Percentiles rank a stretch among this genome's conserved stretches.
phyloP scores from a whole-genome alignment of 2,113 vertebrate species.

The Beaufortia kweichowensis region DNA sequence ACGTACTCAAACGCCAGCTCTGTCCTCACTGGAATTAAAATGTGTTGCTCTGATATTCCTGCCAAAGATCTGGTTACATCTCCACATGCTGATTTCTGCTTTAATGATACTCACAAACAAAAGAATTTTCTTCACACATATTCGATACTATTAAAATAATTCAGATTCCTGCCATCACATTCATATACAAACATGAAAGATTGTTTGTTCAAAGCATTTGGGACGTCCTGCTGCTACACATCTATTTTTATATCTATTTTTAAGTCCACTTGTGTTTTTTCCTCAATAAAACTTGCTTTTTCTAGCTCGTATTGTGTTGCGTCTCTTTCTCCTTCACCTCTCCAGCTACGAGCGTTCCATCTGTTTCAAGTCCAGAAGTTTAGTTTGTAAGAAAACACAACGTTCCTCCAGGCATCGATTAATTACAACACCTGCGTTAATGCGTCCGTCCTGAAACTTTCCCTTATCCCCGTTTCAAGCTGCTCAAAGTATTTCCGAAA shows the following conservation, averaged over 20 bases:
- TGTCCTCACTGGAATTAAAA: slow-evolving; percentile 16
- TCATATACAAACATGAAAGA: slow-evolving; percentile 41
- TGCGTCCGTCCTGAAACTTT: background rate
- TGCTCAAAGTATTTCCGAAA: slow-evolving; percentile 14
- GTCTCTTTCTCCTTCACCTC: background rate
- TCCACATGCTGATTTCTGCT: slow-evolving; percentile 34
- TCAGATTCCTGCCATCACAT: slow-evolving; percentile 16
- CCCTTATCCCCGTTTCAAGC: background rate
- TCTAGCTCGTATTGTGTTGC: background rate
- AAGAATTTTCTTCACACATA: slow-evolving; percentile 25
- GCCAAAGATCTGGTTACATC: slow-evolving; percentile 26
- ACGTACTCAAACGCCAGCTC: background rate
- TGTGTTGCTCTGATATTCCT: slow-evolving; percentile 11
- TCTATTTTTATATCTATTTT: slow-evolving; percentile 31
- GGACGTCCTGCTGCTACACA: slow-evolving; percentile 40
- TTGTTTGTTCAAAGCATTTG: slow-evolving; percentile 49
- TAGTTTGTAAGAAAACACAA: background rate
- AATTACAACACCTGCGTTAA: slow-evolving; percentile 8
- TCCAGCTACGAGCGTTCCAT: background rate
- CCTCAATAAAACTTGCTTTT: background rate
- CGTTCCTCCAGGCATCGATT: background rate
- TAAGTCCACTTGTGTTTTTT: background rate
- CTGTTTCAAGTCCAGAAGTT: slow-evolving; percentile 8
- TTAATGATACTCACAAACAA: slow-evolving; percentile 47
- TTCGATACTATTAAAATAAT: slow-evolving; percentile 47